phyloP scores from a whole-genome alignment of 2,113 vertebrate species.

The Channa maculata region DNA sequence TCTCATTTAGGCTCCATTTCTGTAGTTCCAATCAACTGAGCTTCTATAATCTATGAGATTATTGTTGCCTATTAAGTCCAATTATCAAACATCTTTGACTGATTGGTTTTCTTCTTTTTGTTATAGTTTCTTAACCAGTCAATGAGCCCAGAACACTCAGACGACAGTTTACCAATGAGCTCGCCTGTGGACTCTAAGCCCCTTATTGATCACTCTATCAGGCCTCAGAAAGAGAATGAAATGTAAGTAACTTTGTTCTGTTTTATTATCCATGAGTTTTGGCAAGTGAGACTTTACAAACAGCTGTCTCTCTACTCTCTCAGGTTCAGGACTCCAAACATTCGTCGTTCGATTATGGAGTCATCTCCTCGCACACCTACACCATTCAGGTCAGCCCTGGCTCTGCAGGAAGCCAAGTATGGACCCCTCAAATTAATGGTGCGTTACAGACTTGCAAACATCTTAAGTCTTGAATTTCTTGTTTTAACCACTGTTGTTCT shows the following conservation, averaged over 20 bases:
- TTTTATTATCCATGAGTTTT: neutral
- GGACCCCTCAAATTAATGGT: constrained; percentile 94
- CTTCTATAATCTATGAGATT: constrained; percentile 1
- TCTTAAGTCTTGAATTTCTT: neutral
- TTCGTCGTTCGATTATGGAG: constrained; percentile 94
- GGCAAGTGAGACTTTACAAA: neutral
- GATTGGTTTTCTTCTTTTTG: constrained; percentile 15
- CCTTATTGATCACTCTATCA: constrained; percentile 83
- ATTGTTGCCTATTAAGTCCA: neutral
- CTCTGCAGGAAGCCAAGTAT: constrained; percentile 94
- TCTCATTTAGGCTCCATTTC: neutral
- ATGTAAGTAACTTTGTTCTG: constrained; percentile 82
- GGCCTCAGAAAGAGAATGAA: constrained; percentile 92
- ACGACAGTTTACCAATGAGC: constrained; percentile 86
- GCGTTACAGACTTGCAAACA: constrained; percentile 65
- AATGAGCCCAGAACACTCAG: constrained; percentile 87
- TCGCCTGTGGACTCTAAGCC: constrained; percentile 88
- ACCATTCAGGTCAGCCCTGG: constrained; percentile 92
- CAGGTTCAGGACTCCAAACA: constrained; percentile 95
- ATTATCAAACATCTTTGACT: neutral
- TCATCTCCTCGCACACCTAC: constrained; percentile 93
- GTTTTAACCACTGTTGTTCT: neutral
- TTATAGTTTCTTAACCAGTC: constrained; percentile 94
- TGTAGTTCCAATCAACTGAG: neutral
- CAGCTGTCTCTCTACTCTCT: constrained; percentile 3